phyloP scores from a whole-genome alignment of 2,888 invertebrate genomes.

The Petrolisthes manimaculis region DNA sequence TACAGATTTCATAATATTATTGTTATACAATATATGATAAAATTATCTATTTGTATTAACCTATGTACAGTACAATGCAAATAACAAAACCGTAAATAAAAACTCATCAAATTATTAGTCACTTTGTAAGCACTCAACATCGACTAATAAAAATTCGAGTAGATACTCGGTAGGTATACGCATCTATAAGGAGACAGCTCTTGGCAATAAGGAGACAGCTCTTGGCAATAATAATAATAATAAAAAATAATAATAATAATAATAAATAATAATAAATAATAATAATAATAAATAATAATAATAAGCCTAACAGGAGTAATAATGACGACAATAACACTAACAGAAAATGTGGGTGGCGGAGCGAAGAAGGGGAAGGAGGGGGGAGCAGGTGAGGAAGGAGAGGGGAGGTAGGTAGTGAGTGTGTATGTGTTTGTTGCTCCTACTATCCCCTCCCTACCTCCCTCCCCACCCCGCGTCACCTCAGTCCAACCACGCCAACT shows the following conservation, averaged over 20 bases:
- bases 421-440: background rate
- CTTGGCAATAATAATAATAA: background rate
- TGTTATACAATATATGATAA: no score
- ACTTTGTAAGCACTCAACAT: no score
- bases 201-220: background rate
- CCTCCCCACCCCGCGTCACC: background rate
- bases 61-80: background rate
- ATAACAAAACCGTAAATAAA: background rate
- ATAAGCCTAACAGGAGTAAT: background rate
- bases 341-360: background rate
- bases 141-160: background rate
- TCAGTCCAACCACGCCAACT: background rate
- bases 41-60: no score
- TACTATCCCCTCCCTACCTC: background rate
- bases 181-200: background rate
- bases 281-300: background rate
- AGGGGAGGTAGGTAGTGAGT: slow-evolving; percentile 19
- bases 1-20: no score
- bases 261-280: background rate
- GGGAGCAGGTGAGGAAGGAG: background rate
- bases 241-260: slow-evolving; percentile 4
- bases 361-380: background rate
- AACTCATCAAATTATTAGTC: background rate
- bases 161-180: background rate
- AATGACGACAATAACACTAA: background rate